Evolutionary conservation across 92 coral and sea anemone genomes (phyloP).

Genomic region (Paramuricea clavata): DNA sequence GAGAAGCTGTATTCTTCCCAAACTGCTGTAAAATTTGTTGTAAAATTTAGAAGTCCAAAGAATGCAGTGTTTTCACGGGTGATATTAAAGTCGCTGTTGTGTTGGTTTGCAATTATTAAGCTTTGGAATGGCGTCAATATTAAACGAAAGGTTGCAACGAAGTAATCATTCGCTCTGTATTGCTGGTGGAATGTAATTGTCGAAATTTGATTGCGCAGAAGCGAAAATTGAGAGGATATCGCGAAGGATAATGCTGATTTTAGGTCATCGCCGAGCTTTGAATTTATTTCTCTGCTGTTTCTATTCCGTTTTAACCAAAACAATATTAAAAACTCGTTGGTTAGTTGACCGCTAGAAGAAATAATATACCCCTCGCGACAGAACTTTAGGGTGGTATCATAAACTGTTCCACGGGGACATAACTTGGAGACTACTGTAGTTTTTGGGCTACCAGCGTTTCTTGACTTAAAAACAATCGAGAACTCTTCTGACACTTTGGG

Average conservation of each 20-base stretch:
- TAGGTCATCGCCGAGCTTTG: too few relatives aligned
- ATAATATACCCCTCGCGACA: background rate
- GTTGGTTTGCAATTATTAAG: background rate
- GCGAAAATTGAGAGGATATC: too few relatives aligned
- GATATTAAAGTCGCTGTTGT: background rate
- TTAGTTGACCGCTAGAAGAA: background rate
- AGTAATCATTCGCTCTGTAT: background rate
- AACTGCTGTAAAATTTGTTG: background rate
- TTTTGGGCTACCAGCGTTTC: background rate
- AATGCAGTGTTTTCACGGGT: background rate
- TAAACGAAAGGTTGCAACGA: slow-evolving; percentile 1
- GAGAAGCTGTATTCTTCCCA: background rate
- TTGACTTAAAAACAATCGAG: background rate
- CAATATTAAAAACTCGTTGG: background rate
- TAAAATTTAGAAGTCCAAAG: background rate
- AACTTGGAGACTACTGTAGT: background rate
- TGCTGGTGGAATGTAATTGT: background rate
- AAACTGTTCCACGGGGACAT: background rate
- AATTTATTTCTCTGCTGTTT: background rate
- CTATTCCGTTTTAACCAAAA: background rate
- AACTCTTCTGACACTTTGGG: background rate
- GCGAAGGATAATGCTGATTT: background rate
- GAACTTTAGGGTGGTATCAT: background rate
- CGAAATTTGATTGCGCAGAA: background rate
- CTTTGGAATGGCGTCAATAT: background rate